Conservation (phyloP, 2,113 vertebrate species). For the Hiodon tergisus region DNA sequence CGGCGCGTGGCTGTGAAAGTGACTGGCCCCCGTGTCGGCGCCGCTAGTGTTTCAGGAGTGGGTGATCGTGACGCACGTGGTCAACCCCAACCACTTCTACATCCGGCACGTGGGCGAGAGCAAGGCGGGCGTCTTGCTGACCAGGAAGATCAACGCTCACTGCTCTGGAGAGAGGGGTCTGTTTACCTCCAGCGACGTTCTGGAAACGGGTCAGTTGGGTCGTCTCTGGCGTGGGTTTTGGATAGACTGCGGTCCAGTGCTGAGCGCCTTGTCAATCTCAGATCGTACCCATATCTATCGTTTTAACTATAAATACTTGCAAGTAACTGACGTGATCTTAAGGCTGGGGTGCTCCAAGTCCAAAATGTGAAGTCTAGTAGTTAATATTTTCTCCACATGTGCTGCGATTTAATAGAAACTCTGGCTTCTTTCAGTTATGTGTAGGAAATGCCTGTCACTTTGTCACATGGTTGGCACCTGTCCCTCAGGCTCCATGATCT, state of each 20-base stretch:
- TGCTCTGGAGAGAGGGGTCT: conserved; percentile 48
- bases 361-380: too few species aligned
- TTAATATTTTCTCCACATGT: too few species aligned
- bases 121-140: conserved; percentile 53
- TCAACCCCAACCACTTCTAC: conserved; percentile 85
- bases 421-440: too few species aligned
- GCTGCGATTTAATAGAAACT: too few species aligned
- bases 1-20: neutral
- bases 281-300: too few species aligned
- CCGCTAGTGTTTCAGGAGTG: conserved; percentile 54
- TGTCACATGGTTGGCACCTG: too few species aligned
- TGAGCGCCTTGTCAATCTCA: too few species aligned
- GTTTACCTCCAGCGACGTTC: conserved; percentile 55
- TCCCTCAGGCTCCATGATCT: conserved; percentile 60
- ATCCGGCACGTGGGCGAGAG: conserved; percentile 66
- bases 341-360: too few species aligned
- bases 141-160: conserved; percentile 60
- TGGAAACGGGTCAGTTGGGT: conserved; percentile 69
- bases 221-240: neutral
- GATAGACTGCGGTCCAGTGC: neutral
- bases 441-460: too few species aligned
- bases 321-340: too few species aligned
- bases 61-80: conserved; percentile 73
- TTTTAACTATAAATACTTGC: too few species aligned
- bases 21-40: neutral